phyloP scores from a whole-genome alignment of 2,797 vertebrate species.

The Nyctibius grandis region DNA sequence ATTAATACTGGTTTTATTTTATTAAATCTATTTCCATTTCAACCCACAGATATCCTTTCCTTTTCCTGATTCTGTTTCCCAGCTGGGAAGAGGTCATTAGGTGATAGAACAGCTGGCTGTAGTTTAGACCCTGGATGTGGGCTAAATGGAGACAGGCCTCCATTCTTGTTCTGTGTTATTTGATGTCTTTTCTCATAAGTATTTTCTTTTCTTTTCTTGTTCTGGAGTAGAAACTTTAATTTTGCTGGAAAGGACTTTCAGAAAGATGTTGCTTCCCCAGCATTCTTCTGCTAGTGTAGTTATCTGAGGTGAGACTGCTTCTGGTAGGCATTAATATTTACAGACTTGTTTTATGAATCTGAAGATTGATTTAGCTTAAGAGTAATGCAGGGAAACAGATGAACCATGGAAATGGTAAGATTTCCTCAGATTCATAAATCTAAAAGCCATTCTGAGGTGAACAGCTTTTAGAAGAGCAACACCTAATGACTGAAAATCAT shows the following conservation, averaged over 20 bases:
- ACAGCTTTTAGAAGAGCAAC: background rate
- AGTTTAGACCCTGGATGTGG: no score
- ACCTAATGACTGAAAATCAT: background rate
- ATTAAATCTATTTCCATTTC: no score
- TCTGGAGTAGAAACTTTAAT: background rate
- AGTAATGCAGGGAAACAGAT: background rate
- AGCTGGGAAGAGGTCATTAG: no score
- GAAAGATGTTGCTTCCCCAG: background rate
- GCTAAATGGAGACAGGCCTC: no score
- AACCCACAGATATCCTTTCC: no score
- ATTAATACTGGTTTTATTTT: no score
- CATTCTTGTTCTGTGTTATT: background rate
- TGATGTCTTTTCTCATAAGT: background rate
- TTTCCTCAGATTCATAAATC: background rate
- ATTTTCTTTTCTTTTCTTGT: background rate
- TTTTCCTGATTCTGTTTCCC: no score
- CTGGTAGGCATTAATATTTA: constrained; percentile 13
- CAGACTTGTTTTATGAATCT: background rate
- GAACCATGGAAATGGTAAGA: background rate
- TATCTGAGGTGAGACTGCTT: background rate
- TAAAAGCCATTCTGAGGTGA: background rate
- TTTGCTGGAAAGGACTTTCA: background rate
- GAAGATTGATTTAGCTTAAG: background rate
- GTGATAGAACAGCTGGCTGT: no score
- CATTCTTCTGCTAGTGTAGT: background rate